These are phyloP conservation scores for Apeltes quadracus DNA, from an alignment of 2,113 vertebrate species.

Conservation along the genomic window DNA sequence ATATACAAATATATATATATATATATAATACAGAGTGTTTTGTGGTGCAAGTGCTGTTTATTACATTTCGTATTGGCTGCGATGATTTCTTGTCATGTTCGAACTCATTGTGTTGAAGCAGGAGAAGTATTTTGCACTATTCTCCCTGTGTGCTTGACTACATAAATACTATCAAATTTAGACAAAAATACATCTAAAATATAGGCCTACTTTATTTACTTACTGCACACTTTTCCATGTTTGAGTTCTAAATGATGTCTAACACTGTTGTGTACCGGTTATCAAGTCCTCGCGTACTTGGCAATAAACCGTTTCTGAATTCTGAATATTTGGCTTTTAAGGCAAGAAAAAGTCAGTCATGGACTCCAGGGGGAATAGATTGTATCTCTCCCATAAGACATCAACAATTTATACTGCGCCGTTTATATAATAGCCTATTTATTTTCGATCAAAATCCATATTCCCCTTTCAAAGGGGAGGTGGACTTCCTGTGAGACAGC, in stretches of 20 bases:
- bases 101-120: too few species aligned
- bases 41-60: neutral
- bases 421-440: neutral
- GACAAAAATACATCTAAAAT: too few species aligned
- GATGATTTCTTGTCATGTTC: neutral
- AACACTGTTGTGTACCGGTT: neutral
- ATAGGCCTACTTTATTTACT: too few species aligned
- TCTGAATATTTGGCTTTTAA: neutral
- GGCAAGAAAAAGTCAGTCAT: neutral
- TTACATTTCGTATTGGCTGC: neutral
- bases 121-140: too few species aligned
- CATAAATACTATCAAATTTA: too few species aligned
- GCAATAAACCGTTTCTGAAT: neutral
- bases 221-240: neutral
- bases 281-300: neutral
- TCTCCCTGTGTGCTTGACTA: too few species aligned
- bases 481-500: conserved; percentile 1
- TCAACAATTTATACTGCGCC: neutral
- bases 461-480: rapidly evolving
- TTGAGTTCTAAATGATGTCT: neutral
- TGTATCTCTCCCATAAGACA: neutral
- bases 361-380: neutral
- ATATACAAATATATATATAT: too few species aligned
- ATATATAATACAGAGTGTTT: too few species aligned
- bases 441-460: neutral